phyloP scores from a whole-genome alignment of 2,888 invertebrate species.

The Synergus gifuensis region DNA sequence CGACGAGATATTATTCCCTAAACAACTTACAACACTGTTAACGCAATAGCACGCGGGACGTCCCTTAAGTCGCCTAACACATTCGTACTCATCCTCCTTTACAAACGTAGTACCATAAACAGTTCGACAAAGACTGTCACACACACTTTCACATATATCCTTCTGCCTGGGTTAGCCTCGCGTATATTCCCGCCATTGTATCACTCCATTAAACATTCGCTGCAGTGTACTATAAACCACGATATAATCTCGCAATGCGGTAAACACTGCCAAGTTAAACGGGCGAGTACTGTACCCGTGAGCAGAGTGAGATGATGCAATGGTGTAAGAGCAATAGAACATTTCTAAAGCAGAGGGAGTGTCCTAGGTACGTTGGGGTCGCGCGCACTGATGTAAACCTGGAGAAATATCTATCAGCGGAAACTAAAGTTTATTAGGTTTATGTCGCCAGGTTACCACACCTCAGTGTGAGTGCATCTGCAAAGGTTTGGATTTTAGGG shows the following conservation, averaged over 20 bases:
- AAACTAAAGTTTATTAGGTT: constrained; percentile 47
- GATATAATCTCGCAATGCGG: constrained; percentile 74
- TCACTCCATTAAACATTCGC: constrained; percentile 75
- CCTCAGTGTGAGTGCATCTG: background rate
- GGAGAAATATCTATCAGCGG: constrained; percentile 44
- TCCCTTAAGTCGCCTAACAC: constrained; percentile 50
- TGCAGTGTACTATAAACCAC: constrained; percentile 72
- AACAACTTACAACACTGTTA: constrained; percentile 38
- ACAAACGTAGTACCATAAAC: background rate
- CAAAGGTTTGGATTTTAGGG: background rate
- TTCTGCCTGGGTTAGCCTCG: constrained; percentile 49
- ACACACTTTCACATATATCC: constrained; percentile 51
- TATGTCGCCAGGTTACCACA: constrained; percentile 6
- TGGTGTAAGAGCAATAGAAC: background rate
- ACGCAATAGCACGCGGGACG: constrained; percentile 38
- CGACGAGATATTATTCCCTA: constrained; percentile 4
- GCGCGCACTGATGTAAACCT: constrained; percentile 27
- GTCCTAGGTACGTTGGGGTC: background rate
- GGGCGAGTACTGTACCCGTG: constrained; percentile 55
- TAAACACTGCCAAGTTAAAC: constrained; percentile 73
- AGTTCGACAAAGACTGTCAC: constrained; percentile 1
- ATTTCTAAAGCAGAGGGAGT: constrained; percentile 48
- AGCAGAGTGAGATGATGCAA: constrained; percentile 46
- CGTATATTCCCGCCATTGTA: constrained; percentile 65
- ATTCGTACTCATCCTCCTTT: constrained; percentile 46